phyloP scores from a whole-genome alignment of 2,113 vertebrate species.

The Gnathonemus longibarbis region DNA sequence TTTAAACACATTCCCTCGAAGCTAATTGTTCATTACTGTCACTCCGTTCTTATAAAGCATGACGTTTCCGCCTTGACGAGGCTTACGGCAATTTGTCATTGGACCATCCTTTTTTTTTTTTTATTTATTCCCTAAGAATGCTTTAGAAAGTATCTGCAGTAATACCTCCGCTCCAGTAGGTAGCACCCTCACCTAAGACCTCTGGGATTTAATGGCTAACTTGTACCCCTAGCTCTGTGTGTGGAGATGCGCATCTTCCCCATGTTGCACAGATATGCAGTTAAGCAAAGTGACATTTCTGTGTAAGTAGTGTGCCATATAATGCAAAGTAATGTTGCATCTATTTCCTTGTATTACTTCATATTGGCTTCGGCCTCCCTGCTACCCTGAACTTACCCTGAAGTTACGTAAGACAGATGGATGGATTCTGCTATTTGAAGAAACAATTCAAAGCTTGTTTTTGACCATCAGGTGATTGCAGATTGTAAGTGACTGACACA shows the following conservation, averaged over 20 bases:
- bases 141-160: background rate
- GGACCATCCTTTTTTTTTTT: background rate
- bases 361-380: background rate
- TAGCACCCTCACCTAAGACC: background rate
- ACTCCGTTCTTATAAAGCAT: background rate
- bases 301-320: background rate
- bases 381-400: background rate
- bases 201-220: background rate
- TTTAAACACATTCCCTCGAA: background rate
- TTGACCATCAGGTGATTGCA: background rate
- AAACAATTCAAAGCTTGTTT: background rate
- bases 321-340: background rate
- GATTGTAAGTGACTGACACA: background rate
- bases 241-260: background rate
- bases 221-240: background rate
- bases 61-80: background rate
- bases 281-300: background rate
- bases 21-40: constrained; percentile 10
- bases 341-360: background rate
- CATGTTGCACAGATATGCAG: background rate
- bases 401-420: background rate
- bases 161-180: background rate
- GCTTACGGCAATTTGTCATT: background rate
- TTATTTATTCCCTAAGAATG: background rate
- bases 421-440: background rate